phyloP scores from a whole-genome alignment of 2,113 vertebrate species.

The Neomonachus schauinslandi region DNA sequence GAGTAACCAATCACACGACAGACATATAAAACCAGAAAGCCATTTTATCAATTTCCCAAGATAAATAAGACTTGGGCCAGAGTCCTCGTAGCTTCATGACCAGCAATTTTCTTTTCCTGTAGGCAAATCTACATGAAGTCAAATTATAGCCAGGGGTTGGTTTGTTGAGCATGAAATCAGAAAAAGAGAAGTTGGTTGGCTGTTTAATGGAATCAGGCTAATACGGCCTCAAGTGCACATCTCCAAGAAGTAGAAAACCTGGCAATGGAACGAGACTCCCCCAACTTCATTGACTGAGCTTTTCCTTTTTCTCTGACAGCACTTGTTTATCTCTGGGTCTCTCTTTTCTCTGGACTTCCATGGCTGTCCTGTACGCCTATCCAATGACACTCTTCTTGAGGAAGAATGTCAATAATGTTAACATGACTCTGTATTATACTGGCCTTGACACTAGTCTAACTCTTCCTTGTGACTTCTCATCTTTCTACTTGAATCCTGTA shows the following conservation, averaged over 20 bases:
- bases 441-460: neutral
- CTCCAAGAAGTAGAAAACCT: neutral
- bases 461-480: neutral
- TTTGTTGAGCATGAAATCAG: constrained; percentile 56
- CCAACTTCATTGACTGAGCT: neutral
- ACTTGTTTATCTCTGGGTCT: neutral
- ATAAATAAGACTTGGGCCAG: constrained; percentile 45
- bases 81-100: neutral
- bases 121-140: constrained; percentile 47
- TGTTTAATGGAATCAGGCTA: constrained; percentile 21
- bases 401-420: neutral
- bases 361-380: neutral
- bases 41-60: constrained; percentile 24
- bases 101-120: constrained; percentile 40
- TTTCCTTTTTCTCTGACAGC: neutral
- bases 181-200: constrained; percentile 2
- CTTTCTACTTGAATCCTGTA: neutral
- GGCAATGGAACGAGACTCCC: rapidly evolving
- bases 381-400: neutral
- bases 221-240: neutral
- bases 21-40: constrained; percentile 26
- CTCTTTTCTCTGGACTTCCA: neutral
- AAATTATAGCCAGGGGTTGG: constrained; percentile 49
- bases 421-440: no score
- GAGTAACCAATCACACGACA: neutral